Evolutionary conservation across 2,113 vertebrate genomes (phyloP).

Genomic region (Muscicapa adusta): DNA sequence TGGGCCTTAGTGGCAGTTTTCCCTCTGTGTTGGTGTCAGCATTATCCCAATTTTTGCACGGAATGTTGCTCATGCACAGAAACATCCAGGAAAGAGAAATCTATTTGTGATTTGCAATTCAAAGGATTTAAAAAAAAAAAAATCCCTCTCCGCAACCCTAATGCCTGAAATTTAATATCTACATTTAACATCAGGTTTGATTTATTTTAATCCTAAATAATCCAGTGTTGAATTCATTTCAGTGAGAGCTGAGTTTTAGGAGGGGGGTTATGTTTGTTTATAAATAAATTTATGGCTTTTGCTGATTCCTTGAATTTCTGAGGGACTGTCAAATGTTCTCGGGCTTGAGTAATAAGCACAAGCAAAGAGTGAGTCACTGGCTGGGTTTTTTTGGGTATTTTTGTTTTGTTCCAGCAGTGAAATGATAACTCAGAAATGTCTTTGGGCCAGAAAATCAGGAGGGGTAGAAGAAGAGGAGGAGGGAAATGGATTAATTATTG

Average conservation of each 20-base stretch:
- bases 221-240: background rate
- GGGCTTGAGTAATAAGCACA: background rate
- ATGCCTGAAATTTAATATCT: background rate
- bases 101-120: background rate
- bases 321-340: background rate
- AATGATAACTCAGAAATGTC: background rate
- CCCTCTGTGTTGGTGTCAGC: background rate
- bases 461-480: background rate
- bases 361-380: background rate
- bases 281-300: constrained; percentile 8
- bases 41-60: background rate
- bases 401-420: background rate
- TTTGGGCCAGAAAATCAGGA: background rate
- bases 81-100: background rate
- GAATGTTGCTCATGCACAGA: background rate
- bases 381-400: background rate
- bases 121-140: background rate
- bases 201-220: background rate
- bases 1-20: background rate
- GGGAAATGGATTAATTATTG: background rate
- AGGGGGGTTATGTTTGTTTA: background rate
- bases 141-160: too few relatives aligned
- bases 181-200: background rate
- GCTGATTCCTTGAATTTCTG: background rate
- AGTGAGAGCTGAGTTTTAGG: background rate